A percentile compares a stretch with the other conserved stretches of the same genome.
Conservation (phyloP, 1,140 invertebrate species). For the Euwallacea similis region DNA sequence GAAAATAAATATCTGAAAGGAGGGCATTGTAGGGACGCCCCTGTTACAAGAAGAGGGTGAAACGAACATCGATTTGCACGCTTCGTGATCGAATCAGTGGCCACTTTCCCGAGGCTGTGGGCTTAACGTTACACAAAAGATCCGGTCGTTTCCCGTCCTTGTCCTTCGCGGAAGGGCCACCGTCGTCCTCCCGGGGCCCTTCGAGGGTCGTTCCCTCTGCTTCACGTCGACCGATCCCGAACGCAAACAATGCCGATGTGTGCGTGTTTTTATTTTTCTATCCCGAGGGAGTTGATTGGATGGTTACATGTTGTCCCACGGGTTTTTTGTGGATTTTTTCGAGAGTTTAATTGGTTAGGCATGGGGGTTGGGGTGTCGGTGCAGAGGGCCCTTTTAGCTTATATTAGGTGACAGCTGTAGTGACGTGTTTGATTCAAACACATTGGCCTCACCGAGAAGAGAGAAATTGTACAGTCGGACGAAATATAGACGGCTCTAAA, state of each 20-base stretch:
- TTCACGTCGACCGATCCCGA: constrained; percentile 11
- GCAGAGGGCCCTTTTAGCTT: no score
- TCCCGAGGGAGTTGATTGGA: constrained; percentile 21
- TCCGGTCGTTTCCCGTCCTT: constrained; percentile 25
- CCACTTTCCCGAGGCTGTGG: constrained; percentile 48
- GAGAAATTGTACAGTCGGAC: no score
- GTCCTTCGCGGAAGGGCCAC: constrained; percentile 9
- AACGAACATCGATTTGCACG: constrained; percentile 53
- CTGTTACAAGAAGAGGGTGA: constrained; percentile 42
- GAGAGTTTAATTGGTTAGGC: neutral
- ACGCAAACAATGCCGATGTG: constrained; percentile 21
- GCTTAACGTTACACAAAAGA: constrained; percentile 46
- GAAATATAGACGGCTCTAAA: no score
- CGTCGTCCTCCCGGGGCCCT: constrained; percentile 19
- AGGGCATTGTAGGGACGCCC: constrained; percentile 3
- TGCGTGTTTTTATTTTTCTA: constrained; percentile 27
- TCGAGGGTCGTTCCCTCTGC: constrained; percentile 8
- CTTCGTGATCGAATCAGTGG: constrained; percentile 52
- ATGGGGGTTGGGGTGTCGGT: no score
- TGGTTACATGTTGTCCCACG: constrained; percentile 11
- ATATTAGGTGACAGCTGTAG: no score
- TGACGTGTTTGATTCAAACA: no score
- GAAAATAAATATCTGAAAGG: neutral
- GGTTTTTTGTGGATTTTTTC: neutral
- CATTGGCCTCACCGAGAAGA: no score